phyloP scores from a whole-genome alignment of 1,140 invertebrate species.

The Vanessa tameamea region DNA sequence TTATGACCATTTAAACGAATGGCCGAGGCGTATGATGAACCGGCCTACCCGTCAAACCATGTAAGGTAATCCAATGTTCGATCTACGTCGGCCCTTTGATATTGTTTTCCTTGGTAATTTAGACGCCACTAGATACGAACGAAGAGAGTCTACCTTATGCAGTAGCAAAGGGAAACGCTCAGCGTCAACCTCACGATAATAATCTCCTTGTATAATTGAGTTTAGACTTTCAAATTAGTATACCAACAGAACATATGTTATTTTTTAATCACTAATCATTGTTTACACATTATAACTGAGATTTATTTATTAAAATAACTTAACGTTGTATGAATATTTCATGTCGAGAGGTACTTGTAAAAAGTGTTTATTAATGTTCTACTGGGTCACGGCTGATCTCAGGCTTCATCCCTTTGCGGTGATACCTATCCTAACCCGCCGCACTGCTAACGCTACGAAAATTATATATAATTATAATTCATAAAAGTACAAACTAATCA shows the following conservation, averaged over 20 bases:
- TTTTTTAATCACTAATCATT: not conserved
- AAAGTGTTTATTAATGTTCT: no score
- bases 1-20: constrained; percentile 76
- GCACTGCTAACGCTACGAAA: no score
- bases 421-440: no score
- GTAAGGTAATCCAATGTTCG: constrained; percentile 70
- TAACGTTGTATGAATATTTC: no score
- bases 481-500: no score
- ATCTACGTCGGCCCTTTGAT: constrained; percentile 65
- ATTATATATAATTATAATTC: no score
- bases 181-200: constrained; percentile 15
- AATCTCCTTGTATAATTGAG: constrained; percentile 18
- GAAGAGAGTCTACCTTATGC: constrained; percentile 27
- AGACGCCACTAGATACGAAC: constrained; percentile 57
- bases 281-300: not conserved
- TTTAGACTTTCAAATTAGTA: constrained; percentile 4
- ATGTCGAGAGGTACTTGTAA: no score
- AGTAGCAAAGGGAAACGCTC: constrained; percentile 25
- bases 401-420: no score
- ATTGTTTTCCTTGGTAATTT: constrained; percentile 70
- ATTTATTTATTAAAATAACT: no score
- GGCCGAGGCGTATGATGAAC: constrained; percentile 60
- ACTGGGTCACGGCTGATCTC: no score
- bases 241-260: not conserved
- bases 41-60: constrained; percentile 66